Evolutionary conservation across 92 coral and sea anemone genomes (phyloP), one percentile per base, ranked within the genome.

Genomic region (Nematostella vectensis): DNA sequence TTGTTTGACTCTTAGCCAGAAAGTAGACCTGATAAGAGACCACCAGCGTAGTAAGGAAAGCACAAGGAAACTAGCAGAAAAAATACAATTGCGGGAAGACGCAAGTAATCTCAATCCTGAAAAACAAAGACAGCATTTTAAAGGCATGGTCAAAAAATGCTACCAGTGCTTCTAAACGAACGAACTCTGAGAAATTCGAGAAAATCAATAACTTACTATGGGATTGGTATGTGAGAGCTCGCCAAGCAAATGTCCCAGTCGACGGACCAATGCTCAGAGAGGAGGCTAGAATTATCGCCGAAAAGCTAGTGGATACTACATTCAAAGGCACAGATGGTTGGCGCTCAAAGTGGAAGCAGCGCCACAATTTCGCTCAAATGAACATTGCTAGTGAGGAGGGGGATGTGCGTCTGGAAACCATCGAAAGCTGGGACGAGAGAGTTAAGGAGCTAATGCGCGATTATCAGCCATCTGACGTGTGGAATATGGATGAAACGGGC

Each of bases 251-350:
- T 25, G 55, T 71, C 22, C 83, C 78, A 31, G 54, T 70, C 11
- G 76, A 59, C 38, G 83, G 77, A 19, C 78, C 78, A 11, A 27
- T 71, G 64, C 49, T 71, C 13, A 36, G 47, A 29, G 78, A 76
- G 50, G 76, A 70, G 63, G 78, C 79, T 16, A 33, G 55, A 24
- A 25, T 63, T 33, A 71, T 63, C 33, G 84, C 78, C 2, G 69
- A 77, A 50, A 22, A 55, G 29, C 74, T 63, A 18, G 68, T 73
- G 11, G 63, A 63, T 27, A 64, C 70, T 29, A 21, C 26, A 1
- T 70, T 57, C 44, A 67, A 77, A 58, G 78, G 74, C 23, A 56
- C 78, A 28, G 50, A 71, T 24, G 84, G 74, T 47, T 78, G 70
- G 69, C 72, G 70, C 12, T 49, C 56, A 22, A 78, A 69, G 31